phyloP scores from a whole-genome alignment of 1,140 invertebrate species.

The Ceratoteleas bidentatus region DNA sequence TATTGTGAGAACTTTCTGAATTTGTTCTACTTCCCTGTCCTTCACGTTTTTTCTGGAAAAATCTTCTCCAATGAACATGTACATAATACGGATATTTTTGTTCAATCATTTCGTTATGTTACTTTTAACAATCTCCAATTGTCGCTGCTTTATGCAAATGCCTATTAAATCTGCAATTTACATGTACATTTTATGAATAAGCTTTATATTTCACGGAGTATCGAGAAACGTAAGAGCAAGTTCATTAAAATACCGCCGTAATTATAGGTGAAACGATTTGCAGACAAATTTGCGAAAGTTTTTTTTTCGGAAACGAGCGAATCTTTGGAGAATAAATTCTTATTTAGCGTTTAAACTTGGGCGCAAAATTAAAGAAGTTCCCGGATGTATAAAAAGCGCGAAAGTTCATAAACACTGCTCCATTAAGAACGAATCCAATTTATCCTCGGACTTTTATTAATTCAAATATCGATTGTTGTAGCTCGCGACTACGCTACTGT shows the following conservation, averaged over 20 bases:
- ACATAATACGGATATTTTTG: too few relatives aligned
- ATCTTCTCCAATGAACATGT: too few relatives aligned
- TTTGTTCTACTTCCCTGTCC: too few relatives aligned
- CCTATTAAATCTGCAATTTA: too few relatives aligned
- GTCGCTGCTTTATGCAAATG: too few relatives aligned
- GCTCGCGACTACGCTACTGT: constrained; percentile 7
- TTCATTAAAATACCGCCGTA: constrained; percentile 4
- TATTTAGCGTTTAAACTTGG: constrained; percentile 35
- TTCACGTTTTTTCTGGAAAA: too few relatives aligned
- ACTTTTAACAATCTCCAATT: too few relatives aligned
- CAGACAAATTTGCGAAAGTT: constrained; percentile 18
- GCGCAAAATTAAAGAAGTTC: constrained; percentile 36
- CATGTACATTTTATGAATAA: too few relatives aligned
- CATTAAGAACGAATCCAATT: constrained; percentile 27
- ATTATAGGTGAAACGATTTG: constrained; percentile 23
- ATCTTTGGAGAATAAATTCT: constrained; percentile 35
- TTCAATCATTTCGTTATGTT: too few relatives aligned
- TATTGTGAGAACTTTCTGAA: too few relatives aligned
- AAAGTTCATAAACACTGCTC: constrained; percentile 39
- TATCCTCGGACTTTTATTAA: constrained; percentile 28
- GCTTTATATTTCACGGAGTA: too few relatives aligned
- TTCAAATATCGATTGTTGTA: constrained; percentile 27
- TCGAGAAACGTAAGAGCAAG: neutral
- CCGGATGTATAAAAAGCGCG: constrained; percentile 13
- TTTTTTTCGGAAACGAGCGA: constrained; percentile 15